phyloP scores from a whole-genome alignment of 2,888 invertebrate genomes.

The Lamproptera curius region DNA sequence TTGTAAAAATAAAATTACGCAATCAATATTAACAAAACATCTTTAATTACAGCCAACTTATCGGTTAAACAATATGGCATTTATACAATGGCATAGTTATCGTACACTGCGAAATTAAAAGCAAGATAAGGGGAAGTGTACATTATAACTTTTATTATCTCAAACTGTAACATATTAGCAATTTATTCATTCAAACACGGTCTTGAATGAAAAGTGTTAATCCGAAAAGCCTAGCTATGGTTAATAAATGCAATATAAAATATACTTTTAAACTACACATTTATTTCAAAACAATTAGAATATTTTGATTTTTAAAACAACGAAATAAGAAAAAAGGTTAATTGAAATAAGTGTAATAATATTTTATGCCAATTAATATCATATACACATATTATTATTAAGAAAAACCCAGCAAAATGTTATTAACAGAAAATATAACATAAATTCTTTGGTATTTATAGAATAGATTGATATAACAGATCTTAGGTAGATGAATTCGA shows the following conservation, averaged over 20 bases:
- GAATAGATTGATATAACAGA: constrained; percentile 26
- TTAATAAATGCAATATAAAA: too few species aligned
- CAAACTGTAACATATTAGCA: neutral
- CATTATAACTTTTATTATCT: neutral
- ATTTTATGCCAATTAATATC: too few species aligned
- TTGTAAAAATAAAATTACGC: constrained; percentile 1
- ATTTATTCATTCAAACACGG: too few species aligned
- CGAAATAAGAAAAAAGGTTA: neutral
- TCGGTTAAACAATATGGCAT: constrained; percentile 14
- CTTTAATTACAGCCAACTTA: constrained; percentile 17
- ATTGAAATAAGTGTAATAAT: neutral
- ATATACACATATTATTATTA: constrained; percentile 2
- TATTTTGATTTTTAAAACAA: too few species aligned
- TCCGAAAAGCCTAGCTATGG: too few species aligned
- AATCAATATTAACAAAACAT: constrained; percentile 6
- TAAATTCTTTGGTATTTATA: constrained; percentile 29
- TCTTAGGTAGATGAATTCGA: constrained; percentile 17
- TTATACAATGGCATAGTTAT: constrained; percentile 16
- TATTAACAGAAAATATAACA: constrained; percentile 11
- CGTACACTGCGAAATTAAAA: neutral
- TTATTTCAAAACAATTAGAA: too few species aligned
- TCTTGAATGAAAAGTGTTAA: too few species aligned
- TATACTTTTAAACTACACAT: too few species aligned
- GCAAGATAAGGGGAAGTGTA: neutral
- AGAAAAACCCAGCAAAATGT: neutral